Evolutionary conservation across 2,113 vertebrate genomes (phyloP).

Genomic region (Nymphicus hollandicus): DNA sequence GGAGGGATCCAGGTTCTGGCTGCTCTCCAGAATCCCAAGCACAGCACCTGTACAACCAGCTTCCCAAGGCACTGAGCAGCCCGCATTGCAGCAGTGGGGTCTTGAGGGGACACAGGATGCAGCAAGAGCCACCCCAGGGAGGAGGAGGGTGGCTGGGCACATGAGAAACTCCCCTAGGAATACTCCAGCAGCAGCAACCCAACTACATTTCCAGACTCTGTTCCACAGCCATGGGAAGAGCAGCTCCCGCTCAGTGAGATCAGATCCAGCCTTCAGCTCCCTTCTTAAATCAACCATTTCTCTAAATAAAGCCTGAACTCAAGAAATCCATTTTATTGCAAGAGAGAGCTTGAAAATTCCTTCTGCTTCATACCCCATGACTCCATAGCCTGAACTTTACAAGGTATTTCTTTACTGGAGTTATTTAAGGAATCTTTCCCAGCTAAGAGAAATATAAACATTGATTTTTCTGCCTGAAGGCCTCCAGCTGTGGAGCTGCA

Average conservation of each 20-base stretch:
- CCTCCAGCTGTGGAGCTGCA: background rate
- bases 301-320: background rate
- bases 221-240: background rate
- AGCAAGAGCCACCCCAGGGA: background rate
- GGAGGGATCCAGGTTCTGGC: background rate
- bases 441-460: slow-evolving; percentile 35
- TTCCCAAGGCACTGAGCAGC: background rate
- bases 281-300: background rate
- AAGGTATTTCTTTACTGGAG: slow-evolving; percentile 11
- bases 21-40: slow-evolving; percentile 6
- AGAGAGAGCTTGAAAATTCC: background rate
- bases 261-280: background rate
- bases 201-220: background rate
- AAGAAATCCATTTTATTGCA: slow-evolving; percentile 23
- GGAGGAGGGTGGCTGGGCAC: background rate
- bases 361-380: background rate
- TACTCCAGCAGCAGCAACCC: background rate
- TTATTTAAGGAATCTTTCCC: background rate
- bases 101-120: background rate
- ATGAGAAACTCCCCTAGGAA: background rate
- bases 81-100: background rate
- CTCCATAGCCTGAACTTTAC: background rate
- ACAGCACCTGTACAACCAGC: background rate
- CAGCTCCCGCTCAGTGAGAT: background rate
- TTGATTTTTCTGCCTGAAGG: slow-evolving; percentile 41